A percentile compares a stretch with the other conserved stretches of the same genome.
Evolutionary conservation across 1,140 invertebrate species (phyloP).

Genomic region (Hyles vespertilio): DNA sequence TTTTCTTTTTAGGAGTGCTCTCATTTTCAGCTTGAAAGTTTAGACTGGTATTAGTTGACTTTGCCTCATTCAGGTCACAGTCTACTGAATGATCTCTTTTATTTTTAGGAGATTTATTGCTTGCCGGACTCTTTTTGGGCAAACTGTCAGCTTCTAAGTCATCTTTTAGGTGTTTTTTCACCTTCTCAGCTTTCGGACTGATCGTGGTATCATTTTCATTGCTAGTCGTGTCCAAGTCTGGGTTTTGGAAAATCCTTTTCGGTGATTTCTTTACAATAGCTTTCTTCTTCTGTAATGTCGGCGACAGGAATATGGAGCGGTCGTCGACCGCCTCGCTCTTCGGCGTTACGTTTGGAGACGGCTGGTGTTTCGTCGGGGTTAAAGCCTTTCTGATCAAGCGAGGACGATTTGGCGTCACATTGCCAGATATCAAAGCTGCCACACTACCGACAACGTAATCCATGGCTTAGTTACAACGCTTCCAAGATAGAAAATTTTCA

Average conservation of each 20-base stretch:
- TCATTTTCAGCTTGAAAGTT: slow-evolving; percentile 7
- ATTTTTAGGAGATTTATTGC: slow-evolving; percentile 5
- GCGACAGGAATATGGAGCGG: slow-evolving; percentile 62
- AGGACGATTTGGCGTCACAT: slow-evolving; percentile 64
- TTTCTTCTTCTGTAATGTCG: slow-evolving; percentile 61
- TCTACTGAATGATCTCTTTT: not conserved
- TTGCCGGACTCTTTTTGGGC: slow-evolving; percentile 1
- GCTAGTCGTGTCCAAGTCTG: slow-evolving; percentile 43
- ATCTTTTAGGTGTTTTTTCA: slow-evolving; percentile 59
- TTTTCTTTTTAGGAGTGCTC: slow-evolving; percentile 35
- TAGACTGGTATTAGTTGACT: not conserved
- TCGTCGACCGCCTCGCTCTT: slow-evolving; percentile 60
- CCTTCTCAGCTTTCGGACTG: slow-evolving; percentile 60
- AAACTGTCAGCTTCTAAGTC: slow-evolving; percentile 37
- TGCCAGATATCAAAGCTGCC: slow-evolving; percentile 60
- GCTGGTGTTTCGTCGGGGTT: slow-evolving; percentile 63
- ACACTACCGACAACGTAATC: slow-evolving; percentile 66
- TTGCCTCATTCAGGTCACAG: slow-evolving; percentile 7
- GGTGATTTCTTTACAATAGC: slow-evolving; percentile 66
- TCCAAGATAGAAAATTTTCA: not conserved
- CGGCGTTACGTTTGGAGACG: slow-evolving; percentile 66
- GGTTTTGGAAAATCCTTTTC: slow-evolving; percentile 67
- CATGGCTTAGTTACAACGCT: slow-evolving; percentile 29
- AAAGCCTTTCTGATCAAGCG: slow-evolving; percentile 46
- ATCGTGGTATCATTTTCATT: slow-evolving; percentile 26